Evolutionary conservation across 2,888 invertebrate species (phyloP).

Genomic region (Marronus borbonicus): DNA sequence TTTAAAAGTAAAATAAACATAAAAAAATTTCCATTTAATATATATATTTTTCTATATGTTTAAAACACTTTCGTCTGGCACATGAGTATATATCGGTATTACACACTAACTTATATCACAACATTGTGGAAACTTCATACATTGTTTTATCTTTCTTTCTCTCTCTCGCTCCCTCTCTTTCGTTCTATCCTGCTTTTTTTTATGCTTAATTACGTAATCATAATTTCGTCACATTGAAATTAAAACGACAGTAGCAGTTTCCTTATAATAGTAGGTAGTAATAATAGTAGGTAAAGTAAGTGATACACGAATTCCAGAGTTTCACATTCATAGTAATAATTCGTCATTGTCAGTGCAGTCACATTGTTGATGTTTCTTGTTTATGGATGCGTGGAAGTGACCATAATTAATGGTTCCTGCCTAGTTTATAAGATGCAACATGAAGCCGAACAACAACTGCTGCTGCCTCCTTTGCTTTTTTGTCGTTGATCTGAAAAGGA

Average conservation of each 20-base stretch:
- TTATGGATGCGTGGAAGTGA: slow-evolving; percentile 45
- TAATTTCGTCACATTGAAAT: slow-evolving; percentile 47
- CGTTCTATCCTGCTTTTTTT: slow-evolving; percentile 32
- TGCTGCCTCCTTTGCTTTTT: slow-evolving; percentile 95
- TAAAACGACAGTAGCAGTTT: slow-evolving; percentile 51
- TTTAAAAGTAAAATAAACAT: slow-evolving; percentile 37
- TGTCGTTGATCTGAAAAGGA: slow-evolving; percentile 91
- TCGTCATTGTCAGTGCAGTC: slow-evolving; percentile 52
- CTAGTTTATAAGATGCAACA: slow-evolving; percentile 89
- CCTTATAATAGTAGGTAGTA: slow-evolving; percentile 51
- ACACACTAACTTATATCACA: slow-evolving; percentile 71
- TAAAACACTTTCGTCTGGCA: slow-evolving; percentile 68
- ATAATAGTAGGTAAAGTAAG: slow-evolving; percentile 42
- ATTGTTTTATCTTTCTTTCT: slow-evolving; percentile 51
- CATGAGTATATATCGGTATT: slow-evolving; percentile 68
- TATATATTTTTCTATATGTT: slow-evolving; percentile 45
- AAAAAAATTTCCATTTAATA: slow-evolving; percentile 41
- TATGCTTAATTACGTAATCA: slow-evolving; percentile 43
- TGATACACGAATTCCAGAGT: slow-evolving; percentile 54
- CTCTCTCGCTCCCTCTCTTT: slow-evolving; percentile 49
- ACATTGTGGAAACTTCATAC: slow-evolving; percentile 68
- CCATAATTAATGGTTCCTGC: slow-evolving; percentile 37
- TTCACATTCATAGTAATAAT: slow-evolving; percentile 52
- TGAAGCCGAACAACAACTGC: slow-evolving; percentile 94
- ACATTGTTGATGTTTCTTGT: slow-evolving; percentile 48